phyloP scores from a whole-genome alignment of 2,888 invertebrate species.

The Agonopterix alstromeriana region DNA sequence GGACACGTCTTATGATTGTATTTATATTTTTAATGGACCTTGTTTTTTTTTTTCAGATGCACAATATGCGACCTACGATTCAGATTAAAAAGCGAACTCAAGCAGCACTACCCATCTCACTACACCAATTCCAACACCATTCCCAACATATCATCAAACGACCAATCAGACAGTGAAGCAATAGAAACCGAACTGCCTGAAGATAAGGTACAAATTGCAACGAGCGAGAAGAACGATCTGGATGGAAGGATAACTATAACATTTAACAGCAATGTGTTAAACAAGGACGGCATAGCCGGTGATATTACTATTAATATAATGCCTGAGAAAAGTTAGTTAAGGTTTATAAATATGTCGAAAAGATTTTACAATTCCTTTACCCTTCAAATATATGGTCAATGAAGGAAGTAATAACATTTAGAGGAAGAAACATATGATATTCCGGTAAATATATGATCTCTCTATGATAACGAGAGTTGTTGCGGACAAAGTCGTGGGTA shows the following conservation, averaged over 20 bases:
- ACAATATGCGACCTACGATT: constrained; percentile 56
- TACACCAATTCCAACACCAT: constrained; percentile 24
- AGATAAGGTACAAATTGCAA: background rate
- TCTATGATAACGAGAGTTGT: no score
- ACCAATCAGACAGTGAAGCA: background rate
- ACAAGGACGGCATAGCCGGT: constrained; percentile 42
- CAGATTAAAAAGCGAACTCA: constrained; percentile 55
- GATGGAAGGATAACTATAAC: constrained; percentile 43
- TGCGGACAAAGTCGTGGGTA: no score
- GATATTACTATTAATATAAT: constrained; percentile 53
- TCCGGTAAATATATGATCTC: no score
- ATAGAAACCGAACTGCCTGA: background rate
- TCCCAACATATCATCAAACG: background rate
- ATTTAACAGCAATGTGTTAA: constrained; percentile 31
- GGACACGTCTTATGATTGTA: no score
- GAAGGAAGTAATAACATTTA: no score
- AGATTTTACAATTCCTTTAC: no score
- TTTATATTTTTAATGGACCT: no score
- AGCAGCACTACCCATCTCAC: constrained; percentile 62
- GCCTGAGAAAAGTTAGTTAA: constrained; percentile 25
- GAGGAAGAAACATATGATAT: no score
- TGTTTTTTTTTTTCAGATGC: constrained; percentile 40
- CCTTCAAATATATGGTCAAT: no score
- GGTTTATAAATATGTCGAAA: no score
- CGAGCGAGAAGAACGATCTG: background rate